phyloP scores from a whole-genome alignment of 2,113 vertebrate species.

The Morone chrysops region DNA sequence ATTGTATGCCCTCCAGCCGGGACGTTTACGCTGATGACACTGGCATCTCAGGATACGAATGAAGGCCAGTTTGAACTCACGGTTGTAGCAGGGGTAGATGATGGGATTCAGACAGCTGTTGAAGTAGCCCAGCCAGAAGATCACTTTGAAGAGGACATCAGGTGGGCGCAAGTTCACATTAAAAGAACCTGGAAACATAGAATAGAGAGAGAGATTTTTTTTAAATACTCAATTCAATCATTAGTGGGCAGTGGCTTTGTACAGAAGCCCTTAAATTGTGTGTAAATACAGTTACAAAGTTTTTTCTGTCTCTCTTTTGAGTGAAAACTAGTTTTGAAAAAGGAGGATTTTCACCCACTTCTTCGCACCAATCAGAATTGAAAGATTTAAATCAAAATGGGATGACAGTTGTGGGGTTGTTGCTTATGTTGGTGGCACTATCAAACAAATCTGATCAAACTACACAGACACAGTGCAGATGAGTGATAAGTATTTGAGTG shows the following conservation, averaged over 20 bases:
- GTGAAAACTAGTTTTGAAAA: too few species aligned
- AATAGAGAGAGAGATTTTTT: constrained; percentile 1
- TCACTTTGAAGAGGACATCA: constrained; percentile 93
- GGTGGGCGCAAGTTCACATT: constrained; percentile 91
- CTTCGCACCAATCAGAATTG: too few species aligned
- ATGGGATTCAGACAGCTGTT: constrained; percentile 99
- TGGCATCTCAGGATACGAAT: constrained; percentile 93
- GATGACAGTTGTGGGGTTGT: too few species aligned
- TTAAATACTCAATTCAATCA: not conserved
- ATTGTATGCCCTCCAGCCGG: constrained; percentile 89
- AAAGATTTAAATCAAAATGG: too few species aligned
- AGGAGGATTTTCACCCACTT: too few species aligned
- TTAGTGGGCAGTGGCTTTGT: not conserved
- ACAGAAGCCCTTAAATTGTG: not conserved
- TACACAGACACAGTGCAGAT: too few species aligned
- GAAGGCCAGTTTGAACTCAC: constrained; percentile 98
- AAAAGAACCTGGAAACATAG: constrained; percentile 88
- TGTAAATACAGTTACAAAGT: not conserved
- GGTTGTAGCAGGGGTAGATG: constrained; percentile 98
- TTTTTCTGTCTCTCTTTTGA: not conserved
- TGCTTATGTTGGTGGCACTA: too few species aligned
- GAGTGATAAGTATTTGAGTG: too few species aligned
- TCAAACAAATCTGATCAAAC: too few species aligned
- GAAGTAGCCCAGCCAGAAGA: constrained; percentile 99
- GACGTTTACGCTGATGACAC: constrained; percentile 88